Base-by-base conservation (phyloP, 2,797 vertebrate species). In the Thunnus albacares region DNA sequence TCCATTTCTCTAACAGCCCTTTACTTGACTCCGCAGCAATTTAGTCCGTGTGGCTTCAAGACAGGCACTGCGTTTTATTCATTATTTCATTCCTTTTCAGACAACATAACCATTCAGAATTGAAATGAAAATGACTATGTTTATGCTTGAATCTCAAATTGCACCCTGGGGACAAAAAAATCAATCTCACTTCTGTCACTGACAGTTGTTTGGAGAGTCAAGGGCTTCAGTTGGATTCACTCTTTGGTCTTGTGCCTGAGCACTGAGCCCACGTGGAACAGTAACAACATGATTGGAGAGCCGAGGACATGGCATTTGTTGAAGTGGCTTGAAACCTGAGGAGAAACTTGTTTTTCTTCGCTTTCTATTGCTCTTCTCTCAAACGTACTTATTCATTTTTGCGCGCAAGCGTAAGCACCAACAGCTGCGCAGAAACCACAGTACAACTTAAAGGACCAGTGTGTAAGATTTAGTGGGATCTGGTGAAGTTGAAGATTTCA, bases 61-160 rank as follows among this genome's bases (percentile, higher is more conserved):
- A 86, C 71, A 72, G 71, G 30, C 73, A 66, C 75, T 84, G 53
- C 28, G 26, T 83, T 88, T 82, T 79, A 84, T 87, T 91, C 82
- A 89, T 90, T 80, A 88, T 84, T 82, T 69, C 52, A 47, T 77
- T 79, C 41, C 52, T 70, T 86, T 80, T 84, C 52, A 80, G 75
- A 71, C 59, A 82, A 77, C 71, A 59, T 81, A 79, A 87, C 66
- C 82, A 89, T 87, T 84, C 55, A 75, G 71, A 80, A 85, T 61
- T 73, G 80, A 63, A 64, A 61, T 63, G 73, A 83, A 91, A 93
- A 91, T 88, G 52, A 88, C 80, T 76, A 33, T 86, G 88, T 87
- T 92, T 91, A 84, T 64, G 68, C 75, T 78, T 57, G 56, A 82
- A 89, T 82, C 78, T 84, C 30, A 86, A 87, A 90, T 88, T 82